Percentiles rank a stretch among this genome's conserved stretches.
These are phyloP conservation scores for Anhinga rufa DNA, from an alignment of 2,113 vertebrate genomes.

Conservation along the genomic window DNA sequence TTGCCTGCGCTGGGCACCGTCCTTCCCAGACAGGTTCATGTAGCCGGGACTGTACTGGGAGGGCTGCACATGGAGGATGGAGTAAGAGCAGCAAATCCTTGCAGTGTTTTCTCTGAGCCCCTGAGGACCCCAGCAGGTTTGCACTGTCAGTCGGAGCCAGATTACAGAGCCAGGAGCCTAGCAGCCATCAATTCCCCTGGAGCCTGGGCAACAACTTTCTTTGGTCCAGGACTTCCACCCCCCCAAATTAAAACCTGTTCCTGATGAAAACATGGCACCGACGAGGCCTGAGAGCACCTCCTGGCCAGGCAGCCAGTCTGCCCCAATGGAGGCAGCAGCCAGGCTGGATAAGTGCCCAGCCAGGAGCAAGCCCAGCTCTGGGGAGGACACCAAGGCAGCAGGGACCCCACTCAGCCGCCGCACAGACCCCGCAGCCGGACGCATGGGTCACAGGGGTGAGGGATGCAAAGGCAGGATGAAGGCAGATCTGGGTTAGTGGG, in stretches of 20 bases:
- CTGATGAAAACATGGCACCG: rapidly evolving
- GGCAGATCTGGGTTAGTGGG: background rate
- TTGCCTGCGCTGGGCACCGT: background rate
- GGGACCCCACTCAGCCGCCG: background rate
- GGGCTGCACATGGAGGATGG: background rate
- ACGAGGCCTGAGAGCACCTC: rapidly evolving
- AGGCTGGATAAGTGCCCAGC: background rate
- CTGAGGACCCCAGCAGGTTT: background rate
- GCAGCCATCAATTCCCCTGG: background rate
- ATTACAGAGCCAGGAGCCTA: background rate
- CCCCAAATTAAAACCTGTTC: background rate
- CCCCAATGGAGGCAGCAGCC: background rate
- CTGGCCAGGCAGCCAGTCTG: background rate
- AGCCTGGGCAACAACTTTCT: background rate
- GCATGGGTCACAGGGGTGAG: background rate
- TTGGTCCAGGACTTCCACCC: background rate
- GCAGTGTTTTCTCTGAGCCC: background rate
- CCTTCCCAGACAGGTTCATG: background rate
- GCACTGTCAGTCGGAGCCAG: background rate
- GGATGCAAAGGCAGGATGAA: background rate
- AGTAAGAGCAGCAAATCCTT: background rate
- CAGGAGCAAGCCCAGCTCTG: background rate
- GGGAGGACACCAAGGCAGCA: background rate
- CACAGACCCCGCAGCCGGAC: background rate
- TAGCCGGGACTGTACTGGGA: background rate